Conservation (phyloP, 1,140 invertebrate species). For the Manduca sexta region DNA sequence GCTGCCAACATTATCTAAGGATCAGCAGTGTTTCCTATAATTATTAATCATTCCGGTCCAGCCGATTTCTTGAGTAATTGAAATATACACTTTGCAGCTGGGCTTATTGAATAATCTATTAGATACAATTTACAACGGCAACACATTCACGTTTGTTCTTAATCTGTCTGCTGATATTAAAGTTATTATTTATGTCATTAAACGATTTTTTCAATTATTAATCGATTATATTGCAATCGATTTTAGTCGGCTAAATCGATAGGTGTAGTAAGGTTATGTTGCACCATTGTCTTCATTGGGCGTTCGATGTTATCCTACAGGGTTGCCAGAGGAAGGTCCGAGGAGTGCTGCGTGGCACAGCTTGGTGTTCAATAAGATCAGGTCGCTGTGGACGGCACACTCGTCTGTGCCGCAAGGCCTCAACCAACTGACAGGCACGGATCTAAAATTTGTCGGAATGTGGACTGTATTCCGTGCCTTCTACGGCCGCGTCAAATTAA, state of each 20-base stretch:
- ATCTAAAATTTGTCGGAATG: constrained; percentile 41
- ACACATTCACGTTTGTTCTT: constrained; percentile 29
- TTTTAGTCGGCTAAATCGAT: background rate
- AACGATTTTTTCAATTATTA: constrained; percentile 19
- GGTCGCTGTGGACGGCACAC: constrained; percentile 86
- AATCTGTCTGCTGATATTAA: constrained; percentile 28
- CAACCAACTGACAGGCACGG: constrained; percentile 83
- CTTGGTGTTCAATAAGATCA: constrained; percentile 88
- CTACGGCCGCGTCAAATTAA: background rate
- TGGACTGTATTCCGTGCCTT: constrained; percentile 21
- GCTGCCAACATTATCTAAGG: constrained; percentile 50
- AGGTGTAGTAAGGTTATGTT: no score
- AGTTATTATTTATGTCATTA: constrained; percentile 45
- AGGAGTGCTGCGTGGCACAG: constrained; percentile 79
- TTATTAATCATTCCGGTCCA: constrained; percentile 50
- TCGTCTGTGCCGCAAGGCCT: constrained; percentile 81
- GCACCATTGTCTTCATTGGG: no score
- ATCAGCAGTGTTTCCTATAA: constrained; percentile 67
- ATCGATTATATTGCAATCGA: constrained; percentile 6
- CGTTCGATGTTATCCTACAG: constrained; percentile 33
- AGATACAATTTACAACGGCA: constrained; percentile 41
- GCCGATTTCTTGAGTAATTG: constrained; percentile 34
- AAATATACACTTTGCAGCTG: constrained; percentile 49
- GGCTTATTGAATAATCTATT: constrained; percentile 53
- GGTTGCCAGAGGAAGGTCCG: constrained; percentile 61